These are phyloP conservation scores for Andrena trimmerana DNA, from an alignment of 2,888 invertebrate genomes.

Conservation along the genomic window DNA sequence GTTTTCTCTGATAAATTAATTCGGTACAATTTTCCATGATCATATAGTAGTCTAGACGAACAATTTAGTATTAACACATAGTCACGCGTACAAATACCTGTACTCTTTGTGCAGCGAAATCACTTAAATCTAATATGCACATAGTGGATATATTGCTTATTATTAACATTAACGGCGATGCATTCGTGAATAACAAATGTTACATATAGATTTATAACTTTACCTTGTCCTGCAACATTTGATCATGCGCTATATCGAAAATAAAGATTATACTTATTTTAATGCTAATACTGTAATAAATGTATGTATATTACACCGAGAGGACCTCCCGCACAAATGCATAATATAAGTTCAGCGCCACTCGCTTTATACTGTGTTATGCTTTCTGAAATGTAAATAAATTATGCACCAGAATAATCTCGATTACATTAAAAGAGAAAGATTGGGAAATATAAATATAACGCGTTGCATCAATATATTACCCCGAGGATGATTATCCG, in stretches of 20 bases:
- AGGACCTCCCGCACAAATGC: constrained; percentile 27
- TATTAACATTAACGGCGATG: constrained; percentile 2
- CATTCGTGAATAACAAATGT: constrained; percentile 7
- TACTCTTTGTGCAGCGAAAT: constrained; percentile 38
- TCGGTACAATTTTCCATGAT: constrained; percentile 23
- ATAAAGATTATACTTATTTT: constrained; percentile 9
- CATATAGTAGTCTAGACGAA: not conserved
- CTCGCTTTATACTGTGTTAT: not conserved
- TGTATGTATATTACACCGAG: constrained; percentile 11
- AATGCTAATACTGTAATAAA: constrained; percentile 25
- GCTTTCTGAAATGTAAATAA: constrained; percentile 1
- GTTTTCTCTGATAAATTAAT: constrained; percentile 47
- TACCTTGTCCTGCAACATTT: not conserved
- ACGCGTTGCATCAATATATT: not conserved
- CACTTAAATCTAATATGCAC: constrained; percentile 38
- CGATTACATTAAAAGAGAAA: not conserved
- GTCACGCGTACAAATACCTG: constrained; percentile 10
- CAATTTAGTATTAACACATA: constrained; percentile 20
- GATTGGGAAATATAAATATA: not conserved
- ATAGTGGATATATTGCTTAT: constrained; percentile 28
- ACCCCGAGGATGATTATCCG: not conserved
- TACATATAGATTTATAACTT: not conserved
- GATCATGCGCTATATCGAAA: not conserved
- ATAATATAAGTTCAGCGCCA: not conserved
- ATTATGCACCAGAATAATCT: not conserved